A percentile compares a stretch with the other conserved stretches of the same genome.
phyloP scores from a whole-genome alignment of 2,113 vertebrate species.

The Atrichornis clamosus region DNA sequence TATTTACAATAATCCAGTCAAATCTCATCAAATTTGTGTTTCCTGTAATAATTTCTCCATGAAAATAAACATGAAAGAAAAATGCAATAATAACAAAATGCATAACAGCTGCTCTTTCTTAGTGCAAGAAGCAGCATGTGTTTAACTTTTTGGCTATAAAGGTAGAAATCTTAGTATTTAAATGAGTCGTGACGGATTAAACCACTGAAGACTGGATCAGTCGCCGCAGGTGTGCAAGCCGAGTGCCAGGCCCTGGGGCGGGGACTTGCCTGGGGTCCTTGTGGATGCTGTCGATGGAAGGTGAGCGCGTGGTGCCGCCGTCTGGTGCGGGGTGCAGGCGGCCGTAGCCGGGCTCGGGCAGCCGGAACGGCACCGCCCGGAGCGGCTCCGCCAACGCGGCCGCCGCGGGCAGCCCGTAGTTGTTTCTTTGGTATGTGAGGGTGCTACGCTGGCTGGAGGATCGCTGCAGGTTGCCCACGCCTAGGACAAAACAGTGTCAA shows the following conservation, averaged over 20 bases:
- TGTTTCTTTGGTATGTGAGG: constrained; percentile 94
- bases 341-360: constrained; percentile 79
- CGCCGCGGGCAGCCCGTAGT: constrained; percentile 82
- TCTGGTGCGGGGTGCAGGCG: constrained; percentile 53
- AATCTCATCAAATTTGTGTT: neutral
- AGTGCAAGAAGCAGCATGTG: neutral
- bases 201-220: neutral
- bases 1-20: neutral
- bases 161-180: neutral
- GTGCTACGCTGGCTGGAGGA: constrained; percentile 91
- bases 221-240: neutral
- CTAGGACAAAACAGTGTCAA: constrained; percentile 68
- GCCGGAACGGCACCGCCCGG: constrained; percentile 82
- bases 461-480: constrained; percentile 90
- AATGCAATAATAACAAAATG: neutral
- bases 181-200: neutral
- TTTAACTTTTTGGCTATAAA: fast-evolving
- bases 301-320: constrained; percentile 86
- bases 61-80: neutral
- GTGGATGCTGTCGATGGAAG: constrained; percentile 97
- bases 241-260: fast-evolving
- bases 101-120: neutral
- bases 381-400: constrained; percentile 79
- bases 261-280: constrained; percentile 91
- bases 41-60: neutral